Evolutionary conservation across 1,140 invertebrate genomes (phyloP).

Genomic region (Drosophila lacertosa): DNA sequence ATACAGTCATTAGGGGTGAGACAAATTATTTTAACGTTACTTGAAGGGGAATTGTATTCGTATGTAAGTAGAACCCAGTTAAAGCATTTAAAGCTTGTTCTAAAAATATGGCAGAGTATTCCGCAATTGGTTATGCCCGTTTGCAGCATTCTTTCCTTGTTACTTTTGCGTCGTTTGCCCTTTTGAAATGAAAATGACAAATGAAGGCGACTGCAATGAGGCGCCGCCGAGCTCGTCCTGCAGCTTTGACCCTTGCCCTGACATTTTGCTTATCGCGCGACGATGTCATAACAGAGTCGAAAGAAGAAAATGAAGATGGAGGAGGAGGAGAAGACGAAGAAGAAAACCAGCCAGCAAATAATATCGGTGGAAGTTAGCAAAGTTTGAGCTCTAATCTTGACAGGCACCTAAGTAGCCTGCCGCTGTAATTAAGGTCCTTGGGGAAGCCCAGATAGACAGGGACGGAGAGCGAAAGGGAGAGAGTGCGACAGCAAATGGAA

Average conservation of each 20-base stretch:
- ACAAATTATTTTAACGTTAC: too few relatives aligned
- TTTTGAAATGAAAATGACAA: conserved; percentile 78
- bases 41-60: too few relatives aligned
- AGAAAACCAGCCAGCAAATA: conserved; percentile 11
- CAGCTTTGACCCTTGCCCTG: conserved; percentile 73
- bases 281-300: conserved; percentile 74
- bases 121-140: too few relatives aligned
- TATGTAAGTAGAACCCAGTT: too few relatives aligned
- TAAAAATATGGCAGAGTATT: too few relatives aligned
- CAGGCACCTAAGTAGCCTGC: conserved; percentile 56
- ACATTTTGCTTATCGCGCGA: conserved; percentile 70
- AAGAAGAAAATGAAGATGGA: conserved; percentile 14
- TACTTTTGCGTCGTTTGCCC: conserved; percentile 37
- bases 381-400: conserved; percentile 75
- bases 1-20: too few relatives aligned
- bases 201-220: conserved; percentile 57
- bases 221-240: conserved; percentile 21
- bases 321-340: background rate
- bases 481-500: conserved; percentile 2
- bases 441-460: background rate
- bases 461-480: conserved; percentile 1
- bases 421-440: conserved; percentile 64
- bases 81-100: too few relatives aligned
- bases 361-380: conserved; percentile 54
- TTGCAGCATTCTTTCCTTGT: background rate